phyloP scores from a whole-genome alignment of 2,113 vertebrate species.

The Gorilla gorilla region DNA sequence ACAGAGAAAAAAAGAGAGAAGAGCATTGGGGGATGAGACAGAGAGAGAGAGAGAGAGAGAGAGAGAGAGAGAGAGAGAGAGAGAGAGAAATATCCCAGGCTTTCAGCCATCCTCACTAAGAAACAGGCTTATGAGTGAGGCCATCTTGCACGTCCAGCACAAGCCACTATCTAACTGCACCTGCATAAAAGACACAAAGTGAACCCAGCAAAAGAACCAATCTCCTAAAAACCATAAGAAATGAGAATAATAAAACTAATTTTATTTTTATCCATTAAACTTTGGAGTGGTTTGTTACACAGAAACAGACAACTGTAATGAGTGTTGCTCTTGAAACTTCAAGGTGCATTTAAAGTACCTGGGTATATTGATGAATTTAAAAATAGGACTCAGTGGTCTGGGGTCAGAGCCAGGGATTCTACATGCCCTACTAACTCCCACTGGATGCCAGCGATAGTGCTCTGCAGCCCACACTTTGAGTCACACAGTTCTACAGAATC shows the following conservation, averaged over 20 bases:
- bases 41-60: background rate
- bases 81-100: background rate
- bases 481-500: background rate
- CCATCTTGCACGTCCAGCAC: background rate
- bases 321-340: background rate
- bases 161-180: background rate
- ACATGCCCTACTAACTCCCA: background rate
- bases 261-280: background rate
- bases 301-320: background rate
- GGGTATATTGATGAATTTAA: background rate
- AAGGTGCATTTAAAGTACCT: background rate
- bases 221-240: background rate
- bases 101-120: background rate
- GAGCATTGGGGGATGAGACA: too few species aligned
- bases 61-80: too few species aligned
- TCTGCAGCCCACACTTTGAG: background rate
- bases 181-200: background rate
- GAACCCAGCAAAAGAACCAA: background rate
- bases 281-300: background rate
- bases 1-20: too few species aligned
- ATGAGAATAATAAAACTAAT: background rate
- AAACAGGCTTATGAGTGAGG: background rate
- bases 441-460: background rate
- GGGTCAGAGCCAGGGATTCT: background rate
- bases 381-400: background rate